Evolutionary conservation across 1,140 invertebrate species (phyloP).

Genomic region (Prorops nasuta): DNA sequence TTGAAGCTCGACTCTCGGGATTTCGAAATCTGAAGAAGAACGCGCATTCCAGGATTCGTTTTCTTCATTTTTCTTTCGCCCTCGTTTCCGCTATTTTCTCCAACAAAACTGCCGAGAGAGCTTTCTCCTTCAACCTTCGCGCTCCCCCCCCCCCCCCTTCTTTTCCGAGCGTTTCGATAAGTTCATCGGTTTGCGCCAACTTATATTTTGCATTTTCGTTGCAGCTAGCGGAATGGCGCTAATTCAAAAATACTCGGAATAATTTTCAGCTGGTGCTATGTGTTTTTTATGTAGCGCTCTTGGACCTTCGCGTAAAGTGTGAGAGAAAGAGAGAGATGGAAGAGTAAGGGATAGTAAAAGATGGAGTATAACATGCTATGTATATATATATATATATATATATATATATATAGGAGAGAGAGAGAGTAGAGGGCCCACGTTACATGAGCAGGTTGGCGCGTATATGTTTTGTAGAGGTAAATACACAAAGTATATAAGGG

Average conservation of each 20-base stretch:
- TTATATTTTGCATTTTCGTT: too few relatives aligned
- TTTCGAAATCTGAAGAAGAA: too few relatives aligned
- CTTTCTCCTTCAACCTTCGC: too few relatives aligned
- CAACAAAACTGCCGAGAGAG: too few relatives aligned
- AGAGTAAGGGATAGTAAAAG: slow-evolving; percentile 1
- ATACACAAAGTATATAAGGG: slow-evolving; percentile 50
- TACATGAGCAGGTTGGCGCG: slow-evolving; percentile 2
- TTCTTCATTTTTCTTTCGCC: too few relatives aligned
- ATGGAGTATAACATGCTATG: slow-evolving; percentile 6
- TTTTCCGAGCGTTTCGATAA: too few relatives aligned
- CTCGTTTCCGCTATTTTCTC: too few relatives aligned
- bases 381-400: slow-evolving; percentile 2
- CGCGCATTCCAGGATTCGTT: too few relatives aligned
- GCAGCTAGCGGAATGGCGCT: slow-evolving; percentile 26
- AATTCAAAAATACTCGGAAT: slow-evolving; percentile 38
- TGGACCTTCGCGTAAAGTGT: slow-evolving; percentile 3
- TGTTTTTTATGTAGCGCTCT: slow-evolving; percentile 28
- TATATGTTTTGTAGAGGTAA: slow-evolving; percentile 35
- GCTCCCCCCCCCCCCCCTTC: too few relatives aligned
- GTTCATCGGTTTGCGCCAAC: too few relatives aligned
- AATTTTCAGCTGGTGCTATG: slow-evolving; percentile 30
- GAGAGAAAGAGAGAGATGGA: neutral
- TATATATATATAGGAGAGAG: too few relatives aligned
- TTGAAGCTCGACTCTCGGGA: too few relatives aligned
- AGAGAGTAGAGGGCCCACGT: neutral